Base-by-base conservation (phyloP, 2,888 invertebrate genomes). In the Drosophila tanythrix region DNA sequence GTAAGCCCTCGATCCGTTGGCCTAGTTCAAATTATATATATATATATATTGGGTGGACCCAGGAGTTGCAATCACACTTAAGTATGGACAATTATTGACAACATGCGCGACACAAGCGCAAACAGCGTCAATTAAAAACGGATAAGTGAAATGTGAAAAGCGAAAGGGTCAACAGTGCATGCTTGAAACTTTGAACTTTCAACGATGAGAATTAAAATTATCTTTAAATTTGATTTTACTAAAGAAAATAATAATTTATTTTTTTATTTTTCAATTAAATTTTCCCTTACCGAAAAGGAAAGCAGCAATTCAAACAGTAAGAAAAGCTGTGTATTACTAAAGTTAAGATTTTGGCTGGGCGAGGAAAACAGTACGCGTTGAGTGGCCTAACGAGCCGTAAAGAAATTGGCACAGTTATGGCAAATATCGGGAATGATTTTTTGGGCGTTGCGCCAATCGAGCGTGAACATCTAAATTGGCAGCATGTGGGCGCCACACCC, bases 361-460 rank as follows among this genome's bases (percentile, higher is more conserved):
- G 38, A 35, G n/a, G 18, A 40, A 63, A 56, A 55, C 40, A 36
- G 46, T 64, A 21, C 33, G 53, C 33, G 27, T 29, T 72, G 48
- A 68, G 57, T 69, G 56, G 60, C 64, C 58, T 89, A 86, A 81
- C 76, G 81, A 86, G 74, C 81, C 85, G 84, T 86, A 70, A 71
- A 81, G 67, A 74, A 74, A 70, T 86, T 83, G 58, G 58, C 71
- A 67, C 71, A 75, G 64, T 77, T 90, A 79, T 86, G 88, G 82
- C 56, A 73, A 76, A 67, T 67, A 59, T 67, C 46, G 57, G 62
- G 48, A 53, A 27, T 25, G 29, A 50, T 67, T 81, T 46, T 78
- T 78, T 85, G 74, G 80, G 78, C 81, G 50, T 57, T 63, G 38
- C 55, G 66, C 77, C 89, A 86, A 82, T 71, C 74, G 76, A 81